Evolutionary conservation across 2,113 vertebrate genomes (phyloP).

Genomic region (Fulmarus glacialis): DNA sequence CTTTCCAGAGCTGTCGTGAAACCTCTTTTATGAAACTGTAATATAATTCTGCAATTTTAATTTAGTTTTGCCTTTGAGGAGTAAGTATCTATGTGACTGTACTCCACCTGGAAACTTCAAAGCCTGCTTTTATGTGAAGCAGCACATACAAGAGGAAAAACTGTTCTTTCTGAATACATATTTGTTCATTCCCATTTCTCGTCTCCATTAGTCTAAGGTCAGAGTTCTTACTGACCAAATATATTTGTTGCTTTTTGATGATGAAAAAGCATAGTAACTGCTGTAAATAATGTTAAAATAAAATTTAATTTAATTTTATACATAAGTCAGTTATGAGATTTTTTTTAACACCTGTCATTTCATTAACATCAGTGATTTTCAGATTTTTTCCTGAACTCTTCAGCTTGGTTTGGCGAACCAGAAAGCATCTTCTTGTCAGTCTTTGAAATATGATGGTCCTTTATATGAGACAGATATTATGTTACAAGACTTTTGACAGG

Average conservation of each 20-base stretch:
- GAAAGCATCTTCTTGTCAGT: neutral
- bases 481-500: neutral
- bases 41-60: neutral
- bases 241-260: neutral
- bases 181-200: neutral
- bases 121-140: neutral
- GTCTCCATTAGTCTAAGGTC: neutral
- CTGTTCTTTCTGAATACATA: neutral
- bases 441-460: neutral
- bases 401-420: neutral
- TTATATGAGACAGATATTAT: neutral
- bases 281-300: neutral
- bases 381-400: neutral
- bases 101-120: neutral
- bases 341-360: neutral
- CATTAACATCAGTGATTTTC: neutral
- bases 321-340: neutral
- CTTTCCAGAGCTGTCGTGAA: neutral
- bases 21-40: neutral
- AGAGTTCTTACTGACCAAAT: neutral
- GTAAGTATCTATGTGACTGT: neutral
- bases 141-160: neutral
- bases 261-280: neutral
- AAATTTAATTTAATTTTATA: neutral
- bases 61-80: conserved; percentile 17